Evolutionary conservation across 1,140 invertebrate species (phyloP).

Genomic region (Sitodiplosis mosellana): DNA sequence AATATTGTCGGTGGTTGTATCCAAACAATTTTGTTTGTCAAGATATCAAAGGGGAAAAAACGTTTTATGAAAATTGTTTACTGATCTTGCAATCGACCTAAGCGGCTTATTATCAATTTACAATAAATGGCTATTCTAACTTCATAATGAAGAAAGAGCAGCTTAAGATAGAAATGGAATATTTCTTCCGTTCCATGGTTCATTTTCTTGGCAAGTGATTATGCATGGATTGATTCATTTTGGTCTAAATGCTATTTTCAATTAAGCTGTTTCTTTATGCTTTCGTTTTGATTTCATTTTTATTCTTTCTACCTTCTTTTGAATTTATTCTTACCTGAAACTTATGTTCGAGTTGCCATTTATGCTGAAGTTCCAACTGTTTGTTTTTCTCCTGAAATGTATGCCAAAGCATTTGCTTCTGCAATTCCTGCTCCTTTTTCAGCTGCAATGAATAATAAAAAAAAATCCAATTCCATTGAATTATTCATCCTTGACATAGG

Average conservation of each 20-base stretch:
- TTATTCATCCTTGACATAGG: not conserved
- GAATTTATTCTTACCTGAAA: conserved; percentile 52
- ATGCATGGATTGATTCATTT: not conserved
- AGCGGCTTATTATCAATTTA: not conserved
- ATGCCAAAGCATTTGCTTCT: conserved; percentile 72
- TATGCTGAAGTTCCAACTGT: conserved; percentile 72
- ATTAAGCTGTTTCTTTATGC: not conserved
- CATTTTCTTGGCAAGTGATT: too few relatives aligned
- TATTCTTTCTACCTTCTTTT: not conserved
- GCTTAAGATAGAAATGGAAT: too few relatives aligned
- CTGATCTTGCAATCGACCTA: not conserved
- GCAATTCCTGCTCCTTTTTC: conserved; percentile 78
- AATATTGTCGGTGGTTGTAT: too few relatives aligned
- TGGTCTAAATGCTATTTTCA: not conserved
- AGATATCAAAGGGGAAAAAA: not conserved
- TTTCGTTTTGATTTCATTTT: not conserved
- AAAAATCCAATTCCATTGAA: conserved; percentile 3
- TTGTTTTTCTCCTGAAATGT: conserved; percentile 77
- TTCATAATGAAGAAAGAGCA: too few relatives aligned
- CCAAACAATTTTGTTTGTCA: too few relatives aligned
- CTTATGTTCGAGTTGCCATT: conserved; percentile 72
- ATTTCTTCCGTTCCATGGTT: too few relatives aligned
- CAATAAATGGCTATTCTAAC: not conserved
- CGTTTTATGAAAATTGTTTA: not conserved
- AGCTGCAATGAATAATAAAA: conserved; percentile 37